Evolutionary conservation across 2,797 vertebrate genomes (phyloP).

Genomic region (Enteromius treurensis): DNA sequence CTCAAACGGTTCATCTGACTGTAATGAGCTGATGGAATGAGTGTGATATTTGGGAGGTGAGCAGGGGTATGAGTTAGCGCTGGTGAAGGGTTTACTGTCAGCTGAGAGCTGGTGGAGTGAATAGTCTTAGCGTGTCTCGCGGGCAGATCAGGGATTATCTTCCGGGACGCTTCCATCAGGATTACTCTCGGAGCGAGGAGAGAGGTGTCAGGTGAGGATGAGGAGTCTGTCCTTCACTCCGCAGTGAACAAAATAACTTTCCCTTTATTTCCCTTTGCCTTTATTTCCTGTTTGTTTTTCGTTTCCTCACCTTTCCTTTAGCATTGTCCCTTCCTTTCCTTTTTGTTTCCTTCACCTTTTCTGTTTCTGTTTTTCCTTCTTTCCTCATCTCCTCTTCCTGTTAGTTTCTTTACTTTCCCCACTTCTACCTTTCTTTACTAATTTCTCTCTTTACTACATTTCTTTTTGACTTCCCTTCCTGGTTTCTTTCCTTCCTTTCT

Average conservation of each 20-base stretch:
- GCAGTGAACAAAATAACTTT: not conserved
- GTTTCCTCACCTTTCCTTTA: not conserved
- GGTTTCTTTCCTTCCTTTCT: not conserved
- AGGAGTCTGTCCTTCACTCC: constrained; percentile 36
- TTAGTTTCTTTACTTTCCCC: not conserved
- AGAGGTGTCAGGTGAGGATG: constrained; percentile 64
- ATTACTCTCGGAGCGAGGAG: constrained; percentile 67
- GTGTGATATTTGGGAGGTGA: too few relatives aligned
- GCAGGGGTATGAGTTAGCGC: too few relatives aligned
- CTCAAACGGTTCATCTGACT: too few relatives aligned
- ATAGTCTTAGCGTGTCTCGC: constrained; percentile 76
- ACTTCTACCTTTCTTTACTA: not conserved
- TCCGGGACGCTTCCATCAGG: constrained; percentile 75
- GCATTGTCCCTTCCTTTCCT: not conserved
- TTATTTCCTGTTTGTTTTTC: not conserved
- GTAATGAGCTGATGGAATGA: too few relatives aligned
- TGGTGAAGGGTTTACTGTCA: too few relatives aligned
- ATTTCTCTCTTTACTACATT: not conserved
- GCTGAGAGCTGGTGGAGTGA: too few relatives aligned
- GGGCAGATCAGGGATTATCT: constrained; percentile 75
- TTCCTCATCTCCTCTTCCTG: not conserved
- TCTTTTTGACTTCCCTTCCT: not conserved
- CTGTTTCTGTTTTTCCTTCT: not conserved
- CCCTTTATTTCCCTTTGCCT: not conserved
- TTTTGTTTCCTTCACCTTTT: not conserved